Evolutionary conservation across 2,113 vertebrate genomes (phyloP), one percentile per base, ranked within the genome.

Genomic region (Cottus gobio): DNA sequence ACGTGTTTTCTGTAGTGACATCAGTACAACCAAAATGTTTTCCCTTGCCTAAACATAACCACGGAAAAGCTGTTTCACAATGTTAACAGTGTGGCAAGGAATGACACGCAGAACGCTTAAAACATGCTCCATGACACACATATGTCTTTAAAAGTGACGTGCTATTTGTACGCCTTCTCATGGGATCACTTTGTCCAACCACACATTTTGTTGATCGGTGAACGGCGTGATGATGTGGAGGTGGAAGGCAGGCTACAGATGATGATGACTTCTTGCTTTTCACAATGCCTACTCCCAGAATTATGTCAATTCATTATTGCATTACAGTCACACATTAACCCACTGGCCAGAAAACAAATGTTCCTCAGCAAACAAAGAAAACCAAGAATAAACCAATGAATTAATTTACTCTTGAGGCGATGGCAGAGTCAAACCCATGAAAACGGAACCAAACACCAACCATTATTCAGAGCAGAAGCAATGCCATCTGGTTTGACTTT

Each of bases 401-500:
- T 90, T 73, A 79, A 90, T 90, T 80, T 79, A 88, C 83, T 89
- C 80, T 79, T 34, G 85, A 71, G 84, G 75, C 77, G 22, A 85
- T 44, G 63, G 70, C 70, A 72, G 70, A 84, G 82, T 85, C 75
- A 72, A 79, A 44, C 64, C 79, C 54, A 56, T 85, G 84, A 87
- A 87, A 90, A 88, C 69, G 22, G 77, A 90, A 79, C 85, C 81
- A 84, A 91, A 82, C 57, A 79, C 69, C 71, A 63, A 69, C 68
- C 48, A 46, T 86, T 78, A 91, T 88, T 91, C 82, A 78, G 83
- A 89, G 83, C 82, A 80, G 85, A 69, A 85, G 85, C 84, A 80
- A 77, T 68, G 64, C 77, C 87, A 90, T 92, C 84, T 90, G 89
- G 89, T 85, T 88, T 46, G 67, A 82, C 77, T 92, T 92, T 89